Evolutionary conservation across 2,113 vertebrate genomes (phyloP), one percentile per base, ranked within the genome.

Genomic region (Neolamprologus ventralis): DNA sequence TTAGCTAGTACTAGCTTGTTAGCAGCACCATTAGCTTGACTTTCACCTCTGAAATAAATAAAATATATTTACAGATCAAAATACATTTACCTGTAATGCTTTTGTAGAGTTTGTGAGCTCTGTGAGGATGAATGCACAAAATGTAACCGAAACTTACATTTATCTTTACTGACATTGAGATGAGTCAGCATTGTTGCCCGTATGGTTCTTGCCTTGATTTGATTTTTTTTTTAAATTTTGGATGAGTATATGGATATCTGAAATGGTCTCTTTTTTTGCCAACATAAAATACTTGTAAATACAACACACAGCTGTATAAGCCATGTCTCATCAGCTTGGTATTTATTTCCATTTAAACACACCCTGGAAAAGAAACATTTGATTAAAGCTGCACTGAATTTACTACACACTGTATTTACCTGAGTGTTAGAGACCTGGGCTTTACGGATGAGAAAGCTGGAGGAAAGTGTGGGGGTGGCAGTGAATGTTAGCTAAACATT

Each of bases 61-160:
- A 71, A 40, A 71, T 65, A 37, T 65, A 37, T 65, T 65, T 5
- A 71, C n/a, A 71, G 63, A 23, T 40, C 63, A 68, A 68, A 40
- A 40, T 68, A 23, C 12, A 21, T 40, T 21, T 40, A 68, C 35
- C 35, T 40, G 12, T 40, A 40, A 21, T 23, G 33, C 35, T 14
- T 71, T 21, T 68, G 19, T 7, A 21, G 11, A 40, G 12, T 40
- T 68, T 68, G n/a, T 21, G 63, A 40, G 35, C 19, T 40, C 19
- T 68, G 63, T 37, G 60, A 37, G 31, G 17, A 37, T 65, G 31
- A n/a, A 35, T 65, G 31, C 17, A n/a, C 31, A 65, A 35, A 65
- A 65, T 65, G 31, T 65, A 65, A 65, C 17, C 2, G 0, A 35
- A 65, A 37, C 17, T 65, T n/a, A 37, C 17, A 37, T 37, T 65